Evolutionary conservation across 2,113 vertebrate species (phyloP), one percentile per base, ranked within the genome.

Genomic region (Microcebus griseorufus): DNA sequence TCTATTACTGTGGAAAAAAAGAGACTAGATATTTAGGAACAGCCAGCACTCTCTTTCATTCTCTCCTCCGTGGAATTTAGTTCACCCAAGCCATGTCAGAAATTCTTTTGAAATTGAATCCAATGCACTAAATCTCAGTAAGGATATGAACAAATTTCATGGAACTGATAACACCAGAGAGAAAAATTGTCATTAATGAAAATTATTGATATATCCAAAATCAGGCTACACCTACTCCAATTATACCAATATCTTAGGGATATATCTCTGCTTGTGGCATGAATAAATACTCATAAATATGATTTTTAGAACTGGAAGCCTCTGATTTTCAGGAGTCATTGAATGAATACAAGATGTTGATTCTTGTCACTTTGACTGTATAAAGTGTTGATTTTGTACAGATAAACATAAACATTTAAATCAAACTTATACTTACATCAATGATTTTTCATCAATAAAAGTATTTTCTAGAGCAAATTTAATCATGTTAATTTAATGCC

Each of bases 321-420:
- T 32, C 16, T 45, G 62, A 70, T 45, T 93, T 89, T 60, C 20
- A 88, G 27, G 32, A 81, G 42, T 76, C 39, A 70, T 48, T 81
- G 58, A 76, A n/a, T 45, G 34, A 88, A 92, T 48, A 42, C 3
- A 86, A 80, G 55, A 88, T n/a, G 34, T n/a, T 42, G 37, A 75
- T 4, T 78, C 53, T 51, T 65, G 13, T 87, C 27, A 67, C 60
- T 70, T 82, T 78, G 53, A 73, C 29, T 72, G 27, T 34, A 27
- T 69, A 39, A 83, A n/a, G 10, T 75, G 48, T 9, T 90, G 37
- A 85, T 62, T 94, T 76, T 76, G 25, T 85, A 16, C 82, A 86
- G n/a, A n/a, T 92, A 13, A 94, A 85, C 29, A 79, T 34, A 65
- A 79, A 64, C 12, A 79, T 88, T 94, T 80, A 73, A 85, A 80